Conservation (phyloP, 2,113 vertebrate genomes). For the Laterallus jamaicensis region DNA sequence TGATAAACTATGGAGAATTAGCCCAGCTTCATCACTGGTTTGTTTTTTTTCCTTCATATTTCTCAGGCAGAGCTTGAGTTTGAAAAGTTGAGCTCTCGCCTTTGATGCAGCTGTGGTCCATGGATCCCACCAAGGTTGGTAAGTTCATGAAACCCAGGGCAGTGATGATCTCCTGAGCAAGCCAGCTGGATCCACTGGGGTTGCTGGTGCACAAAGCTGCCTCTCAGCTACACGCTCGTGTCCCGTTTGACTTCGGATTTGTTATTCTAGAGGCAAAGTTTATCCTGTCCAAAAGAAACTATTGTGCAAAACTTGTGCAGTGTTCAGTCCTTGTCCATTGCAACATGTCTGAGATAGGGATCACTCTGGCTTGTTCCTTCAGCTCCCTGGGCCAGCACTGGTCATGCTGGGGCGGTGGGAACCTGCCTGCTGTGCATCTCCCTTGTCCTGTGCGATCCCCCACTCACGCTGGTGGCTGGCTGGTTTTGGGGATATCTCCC, state of each 20-base stretch:
- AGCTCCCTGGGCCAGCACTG: background rate
- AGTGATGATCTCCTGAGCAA: background rate
- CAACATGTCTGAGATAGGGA: background rate
- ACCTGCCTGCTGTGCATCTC: background rate
- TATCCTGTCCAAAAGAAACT: background rate
- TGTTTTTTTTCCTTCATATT: background rate
- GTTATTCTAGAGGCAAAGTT: background rate
- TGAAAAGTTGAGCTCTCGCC: background rate
- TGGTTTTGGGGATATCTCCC: background rate
- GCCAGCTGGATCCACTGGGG: background rate
- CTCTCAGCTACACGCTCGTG: background rate
- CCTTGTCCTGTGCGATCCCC: background rate
- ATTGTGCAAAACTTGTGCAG: background rate
- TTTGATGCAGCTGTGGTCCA: background rate
- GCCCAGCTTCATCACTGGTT: background rate
- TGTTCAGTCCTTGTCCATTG: background rate
- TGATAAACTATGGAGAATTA: background rate
- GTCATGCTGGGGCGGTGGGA: fast-evolving
- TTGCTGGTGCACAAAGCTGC: background rate
- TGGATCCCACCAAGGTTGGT: background rate
- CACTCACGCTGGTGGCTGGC: fast-evolving
- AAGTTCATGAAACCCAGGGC: background rate
- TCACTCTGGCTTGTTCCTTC: background rate
- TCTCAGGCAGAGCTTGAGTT: background rate
- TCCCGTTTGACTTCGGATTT: background rate